phyloP scores from a whole-genome alignment of 1,140 invertebrate species.

The Ceratitis capitata region DNA sequence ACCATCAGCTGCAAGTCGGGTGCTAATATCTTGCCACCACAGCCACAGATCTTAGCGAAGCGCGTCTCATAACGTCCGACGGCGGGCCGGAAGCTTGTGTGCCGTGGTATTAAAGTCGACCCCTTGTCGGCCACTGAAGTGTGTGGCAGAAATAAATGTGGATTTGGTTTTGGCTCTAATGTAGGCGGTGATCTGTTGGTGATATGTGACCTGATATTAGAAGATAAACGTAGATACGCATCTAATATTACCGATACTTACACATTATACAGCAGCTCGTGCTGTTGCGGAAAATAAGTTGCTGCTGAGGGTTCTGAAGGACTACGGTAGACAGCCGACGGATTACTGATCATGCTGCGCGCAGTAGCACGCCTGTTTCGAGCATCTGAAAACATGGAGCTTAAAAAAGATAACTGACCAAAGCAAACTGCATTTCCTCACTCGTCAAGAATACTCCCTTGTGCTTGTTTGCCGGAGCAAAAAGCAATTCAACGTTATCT shows the following conservation, averaged over 20 bases:
- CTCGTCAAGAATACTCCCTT: constrained; percentile 58
- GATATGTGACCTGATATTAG: not conserved
- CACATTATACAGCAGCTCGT: not conserved
- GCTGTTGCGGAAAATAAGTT: not conserved
- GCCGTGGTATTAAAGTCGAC: not conserved
- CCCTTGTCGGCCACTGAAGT: constrained; percentile 51
- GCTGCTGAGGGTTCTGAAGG: constrained; percentile 51
- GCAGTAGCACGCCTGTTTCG: constrained; percentile 48
- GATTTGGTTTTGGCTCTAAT: constrained; percentile 45
- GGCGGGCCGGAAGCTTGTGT: constrained; percentile 53
- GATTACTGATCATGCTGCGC: constrained; percentile 48
- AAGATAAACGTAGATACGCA: not conserved
- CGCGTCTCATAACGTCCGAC: constrained; percentile 54
- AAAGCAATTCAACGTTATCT: constrained; percentile 46
- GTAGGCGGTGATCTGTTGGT: not conserved
- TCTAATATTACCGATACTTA: not conserved
- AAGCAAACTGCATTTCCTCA: constrained; percentile 40
- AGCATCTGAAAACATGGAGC: constrained; percentile 49
- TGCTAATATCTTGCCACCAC: constrained; percentile 46
- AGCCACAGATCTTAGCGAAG: constrained; percentile 49
- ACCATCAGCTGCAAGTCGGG: constrained; percentile 48
- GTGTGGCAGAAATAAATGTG: constrained; percentile 49
- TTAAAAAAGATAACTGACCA: not conserved
- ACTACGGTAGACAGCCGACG: constrained; percentile 48
- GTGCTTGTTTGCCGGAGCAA: constrained; percentile 47